Evolutionary conservation across 2,797 vertebrate genomes (phyloP), one percentile per base, ranked within the genome.

Genomic region (Nyctibius grandis): DNA sequence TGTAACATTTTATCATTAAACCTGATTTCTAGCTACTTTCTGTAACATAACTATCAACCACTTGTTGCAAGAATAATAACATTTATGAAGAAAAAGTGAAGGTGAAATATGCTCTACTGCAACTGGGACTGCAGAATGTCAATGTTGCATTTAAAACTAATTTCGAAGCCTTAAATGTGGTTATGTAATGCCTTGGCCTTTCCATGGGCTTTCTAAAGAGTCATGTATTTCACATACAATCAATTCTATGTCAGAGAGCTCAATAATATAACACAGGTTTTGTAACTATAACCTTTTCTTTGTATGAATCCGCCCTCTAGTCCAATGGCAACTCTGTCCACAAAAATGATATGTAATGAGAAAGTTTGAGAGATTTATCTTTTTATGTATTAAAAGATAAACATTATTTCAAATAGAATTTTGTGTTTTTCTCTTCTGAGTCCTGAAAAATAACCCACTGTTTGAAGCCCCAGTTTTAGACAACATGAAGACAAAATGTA

Each of bases 181-280:
- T 91, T 96, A 83, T 60, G 34, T 81, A 95, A 93, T 47, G 34
- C 33, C 42, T 64, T 93, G 65, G 50, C 88, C 82, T 91, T 73
- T 69, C 54, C 26, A n/a, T 70, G 76, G 85, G 61, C 69, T 83
- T 93, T 87, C 75, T 84, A 54, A 87, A 88, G 9, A 81, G 34
- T 42, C 45, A 53, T 5, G 38, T 84, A 88, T 88, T 78, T 96
- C 65, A 90, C 2, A 14, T 15, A 76, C 18, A 77, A 77, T 73
- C 68, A 91, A 67, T 86, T 86, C 68, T 75, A 26, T 31, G 68
- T 36, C 79, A 89, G 92, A 88, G 42, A 51, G 22, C 42, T 80
- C 74, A 91, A 47, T 61, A 83, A 60, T 40, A 18, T 31, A 86
- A 34, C 51, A 50, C 23, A 57, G 42, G 45, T 84, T 67, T 68